Percentiles rank a stretch among this genome's conserved stretches.
These are phyloP conservation scores for Gambusia yucatana DNA, from an alignment of 2,797 vertebrate genomes.

Conservation along the genomic window DNA sequence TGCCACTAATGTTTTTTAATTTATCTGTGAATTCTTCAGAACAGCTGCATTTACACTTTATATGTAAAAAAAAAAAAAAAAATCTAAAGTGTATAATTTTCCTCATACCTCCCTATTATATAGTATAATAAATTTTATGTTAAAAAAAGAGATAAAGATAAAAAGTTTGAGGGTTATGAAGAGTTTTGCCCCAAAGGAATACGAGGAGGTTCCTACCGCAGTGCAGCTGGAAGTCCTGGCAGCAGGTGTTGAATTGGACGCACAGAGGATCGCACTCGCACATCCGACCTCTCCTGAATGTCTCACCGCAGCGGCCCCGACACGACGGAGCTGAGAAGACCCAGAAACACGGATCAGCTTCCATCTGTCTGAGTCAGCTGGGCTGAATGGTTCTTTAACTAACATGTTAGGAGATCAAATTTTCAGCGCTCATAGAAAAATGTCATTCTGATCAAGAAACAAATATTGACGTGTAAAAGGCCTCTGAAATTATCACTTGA, in stretches of 20 bases:
- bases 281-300: conserved; percentile 81
- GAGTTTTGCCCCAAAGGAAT: background rate
- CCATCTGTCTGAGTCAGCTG: background rate
- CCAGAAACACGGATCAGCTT: conserved; percentile 10
- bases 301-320: conserved; percentile 87
- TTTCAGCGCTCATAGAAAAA: background rate
- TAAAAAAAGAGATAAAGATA: background rate
- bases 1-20: background rate
- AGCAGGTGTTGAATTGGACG: conserved; percentile 84
- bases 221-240: conserved; percentile 79
- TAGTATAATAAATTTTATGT: background rate
- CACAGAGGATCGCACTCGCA: conserved; percentile 89
- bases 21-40: background rate
- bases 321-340: conserved; percentile 83
- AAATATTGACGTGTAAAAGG: background rate
- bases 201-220: conserved; percentile 69
- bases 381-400: background rate
- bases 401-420: background rate
- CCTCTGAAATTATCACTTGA: background rate
- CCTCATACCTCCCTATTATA: background rate
- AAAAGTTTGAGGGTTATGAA: background rate
- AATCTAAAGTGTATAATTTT: background rate
- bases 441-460: background rate
- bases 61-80: background rate
- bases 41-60: background rate